phyloP scores from a whole-genome alignment of 1,140 invertebrate species.

The Lepidurus packardi region DNA sequence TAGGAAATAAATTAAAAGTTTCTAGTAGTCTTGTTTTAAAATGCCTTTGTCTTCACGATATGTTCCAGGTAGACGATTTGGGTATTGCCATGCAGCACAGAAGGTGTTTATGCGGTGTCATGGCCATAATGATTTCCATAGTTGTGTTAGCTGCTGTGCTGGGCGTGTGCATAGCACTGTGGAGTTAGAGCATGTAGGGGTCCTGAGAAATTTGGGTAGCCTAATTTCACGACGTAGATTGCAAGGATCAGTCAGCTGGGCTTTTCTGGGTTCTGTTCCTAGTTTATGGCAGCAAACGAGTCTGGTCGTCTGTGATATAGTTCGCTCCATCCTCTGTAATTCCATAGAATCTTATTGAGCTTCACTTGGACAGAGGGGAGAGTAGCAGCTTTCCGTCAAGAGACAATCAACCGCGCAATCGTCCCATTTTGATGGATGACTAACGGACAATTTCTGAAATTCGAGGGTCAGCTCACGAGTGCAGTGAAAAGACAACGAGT shows the following conservation, averaged over 20 bases:
- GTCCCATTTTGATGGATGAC: background rate
- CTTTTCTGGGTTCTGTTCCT: background rate
- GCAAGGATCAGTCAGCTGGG: background rate
- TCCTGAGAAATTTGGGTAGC: background rate
- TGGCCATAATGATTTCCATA: conserved; percentile 34
- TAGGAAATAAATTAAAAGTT: conserved; percentile 21
- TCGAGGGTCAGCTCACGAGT: too few species aligned
- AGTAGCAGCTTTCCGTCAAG: background rate
- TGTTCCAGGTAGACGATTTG: conserved; percentile 35
- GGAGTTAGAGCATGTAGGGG: background rate
- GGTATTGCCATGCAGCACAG: conserved; percentile 31
- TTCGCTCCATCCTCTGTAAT: background rate
- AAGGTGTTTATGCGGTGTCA: conserved; percentile 36
- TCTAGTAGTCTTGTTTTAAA: background rate
- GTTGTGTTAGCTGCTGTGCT: conserved; percentile 36
- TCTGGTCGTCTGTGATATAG: background rate
- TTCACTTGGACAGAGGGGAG: background rate
- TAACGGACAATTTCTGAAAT: too few species aligned
- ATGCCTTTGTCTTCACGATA: background rate
- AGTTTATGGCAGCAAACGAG: background rate
- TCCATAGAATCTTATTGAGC: background rate
- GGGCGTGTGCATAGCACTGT: conserved; percentile 34
- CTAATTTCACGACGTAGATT: background rate
- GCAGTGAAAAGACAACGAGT: too few species aligned
- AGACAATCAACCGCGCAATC: background rate